A percentile compares a stretch with the other conserved stretches of the same genome.
These are phyloP conservation scores for Drosophila buzzatii DNA, from an alignment of 2,888 invertebrate species.

Conservation along the genomic window DNA sequence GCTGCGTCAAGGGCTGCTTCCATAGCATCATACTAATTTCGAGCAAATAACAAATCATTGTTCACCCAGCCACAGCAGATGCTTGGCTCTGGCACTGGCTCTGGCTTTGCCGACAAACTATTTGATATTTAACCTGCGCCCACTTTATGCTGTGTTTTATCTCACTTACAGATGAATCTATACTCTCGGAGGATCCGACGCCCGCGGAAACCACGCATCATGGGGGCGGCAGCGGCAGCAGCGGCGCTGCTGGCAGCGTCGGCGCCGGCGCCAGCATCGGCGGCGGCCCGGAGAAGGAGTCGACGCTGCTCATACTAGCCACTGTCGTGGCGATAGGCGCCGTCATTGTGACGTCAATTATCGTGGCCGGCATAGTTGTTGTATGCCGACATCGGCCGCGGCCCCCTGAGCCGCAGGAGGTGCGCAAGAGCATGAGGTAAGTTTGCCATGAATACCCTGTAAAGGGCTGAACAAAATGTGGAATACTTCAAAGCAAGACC, in stretches of 20 bases:
- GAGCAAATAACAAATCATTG: slow-evolving; percentile 80
- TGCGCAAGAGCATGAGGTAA: slow-evolving; percentile 85
- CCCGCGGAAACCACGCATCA: slow-evolving; percentile 86
- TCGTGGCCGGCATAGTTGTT: slow-evolving; percentile 85
- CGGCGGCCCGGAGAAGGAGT: slow-evolving; percentile 83
- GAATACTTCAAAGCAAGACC: background rate
- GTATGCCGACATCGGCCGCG: slow-evolving; percentile 85
- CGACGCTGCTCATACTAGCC: slow-evolving; percentile 85
- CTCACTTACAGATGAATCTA: slow-evolving; percentile 83
- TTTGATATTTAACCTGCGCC: slow-evolving; percentile 40
- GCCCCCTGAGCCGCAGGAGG: slow-evolving; percentile 86
- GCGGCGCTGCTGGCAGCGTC: slow-evolving; percentile 56
- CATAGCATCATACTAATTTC: slow-evolving; percentile 72
- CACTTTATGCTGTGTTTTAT: slow-evolving; percentile 19
- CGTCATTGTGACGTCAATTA: slow-evolving; percentile 86
- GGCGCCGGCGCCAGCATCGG: slow-evolving; percentile 79
- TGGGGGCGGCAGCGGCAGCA: slow-evolving; percentile 67
- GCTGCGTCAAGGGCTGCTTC: slow-evolving; percentile 12
- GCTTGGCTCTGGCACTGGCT: background rate
- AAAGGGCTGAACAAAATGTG: background rate
- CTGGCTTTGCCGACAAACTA: background rate
- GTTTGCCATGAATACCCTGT: slow-evolving; percentile 48
- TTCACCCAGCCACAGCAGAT: background rate
- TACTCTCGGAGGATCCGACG: slow-evolving; percentile 85
- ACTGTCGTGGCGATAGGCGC: slow-evolving; percentile 85